Conservation (phyloP, 2,113 vertebrate genomes). For the Peromyscus polionotus region DNA sequence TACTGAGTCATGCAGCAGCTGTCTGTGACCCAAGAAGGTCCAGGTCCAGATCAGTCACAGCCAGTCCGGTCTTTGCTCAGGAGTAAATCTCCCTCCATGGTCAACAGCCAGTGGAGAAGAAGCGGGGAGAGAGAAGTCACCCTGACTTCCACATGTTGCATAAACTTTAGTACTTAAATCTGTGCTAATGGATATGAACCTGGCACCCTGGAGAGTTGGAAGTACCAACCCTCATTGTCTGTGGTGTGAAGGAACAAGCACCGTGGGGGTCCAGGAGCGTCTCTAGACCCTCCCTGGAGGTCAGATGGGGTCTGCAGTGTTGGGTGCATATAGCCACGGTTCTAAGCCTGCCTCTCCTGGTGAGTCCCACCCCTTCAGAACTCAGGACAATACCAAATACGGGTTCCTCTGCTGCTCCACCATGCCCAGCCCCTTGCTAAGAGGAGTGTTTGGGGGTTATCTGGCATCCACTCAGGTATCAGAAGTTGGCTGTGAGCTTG, state of each 20-base stretch:
- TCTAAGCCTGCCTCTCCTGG: neutral
- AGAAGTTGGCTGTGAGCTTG: neutral
- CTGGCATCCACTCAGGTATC: neutral
- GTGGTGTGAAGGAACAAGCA: neutral
- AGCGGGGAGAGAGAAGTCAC: neutral
- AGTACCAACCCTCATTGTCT: neutral
- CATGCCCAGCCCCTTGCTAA: neutral
- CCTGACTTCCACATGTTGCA: neutral
- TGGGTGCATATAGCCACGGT: neutral
- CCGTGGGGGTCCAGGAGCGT: too few relatives aligned
- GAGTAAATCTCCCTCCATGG: neutral
- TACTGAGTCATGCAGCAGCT: neutral
- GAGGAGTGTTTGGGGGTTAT: rapidly evolving
- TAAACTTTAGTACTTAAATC: neutral
- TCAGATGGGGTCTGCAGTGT: neutral
- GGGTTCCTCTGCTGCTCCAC: neutral
- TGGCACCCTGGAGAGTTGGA: neutral
- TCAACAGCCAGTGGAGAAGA: too few relatives aligned
- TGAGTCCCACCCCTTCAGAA: neutral
- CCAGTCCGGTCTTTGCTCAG: neutral
- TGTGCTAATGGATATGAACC: neutral
- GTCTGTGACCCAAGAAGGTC: neutral
- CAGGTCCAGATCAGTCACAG: neutral
- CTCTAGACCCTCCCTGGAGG: neutral
- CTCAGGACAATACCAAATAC: neutral